Evolutionary conservation across 2,113 vertebrate genomes (phyloP).

Genomic region (Hiodon tergisus): DNA sequence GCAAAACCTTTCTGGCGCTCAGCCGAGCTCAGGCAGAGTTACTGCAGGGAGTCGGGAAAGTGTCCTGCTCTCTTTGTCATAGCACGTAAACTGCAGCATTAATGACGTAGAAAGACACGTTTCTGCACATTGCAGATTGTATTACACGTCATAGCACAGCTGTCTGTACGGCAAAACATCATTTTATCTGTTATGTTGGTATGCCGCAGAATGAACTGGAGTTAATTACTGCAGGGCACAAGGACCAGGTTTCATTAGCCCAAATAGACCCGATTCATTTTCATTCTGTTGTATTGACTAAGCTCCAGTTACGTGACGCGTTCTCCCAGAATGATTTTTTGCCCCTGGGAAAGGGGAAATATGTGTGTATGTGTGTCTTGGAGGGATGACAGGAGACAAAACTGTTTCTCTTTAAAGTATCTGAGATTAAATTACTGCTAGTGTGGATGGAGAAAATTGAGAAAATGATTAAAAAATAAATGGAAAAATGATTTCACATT

Average conservation of each 20-base stretch:
- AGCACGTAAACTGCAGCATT: too few species aligned
- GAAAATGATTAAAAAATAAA: constrained; percentile 57
- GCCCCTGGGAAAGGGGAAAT: background rate
- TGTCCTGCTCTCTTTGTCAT: too few species aligned
- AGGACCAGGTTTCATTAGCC: background rate
- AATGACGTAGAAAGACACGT: too few species aligned
- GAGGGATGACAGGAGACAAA: background rate
- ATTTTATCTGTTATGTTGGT: background rate
- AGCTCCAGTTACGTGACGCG: background rate
- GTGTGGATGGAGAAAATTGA: constrained; percentile 38
- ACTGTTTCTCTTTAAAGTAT: constrained; percentile 44
- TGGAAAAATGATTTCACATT: constrained; percentile 53
- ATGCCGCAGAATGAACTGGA: background rate
- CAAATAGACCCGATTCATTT: background rate
- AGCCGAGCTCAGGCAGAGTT: too few species aligned
- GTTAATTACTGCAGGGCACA: background rate
- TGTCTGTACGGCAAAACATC: background rate
- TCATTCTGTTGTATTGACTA: background rate
- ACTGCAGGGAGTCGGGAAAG: too few species aligned
- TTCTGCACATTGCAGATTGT: background rate
- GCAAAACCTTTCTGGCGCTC: too few species aligned
- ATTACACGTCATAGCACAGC: background rate
- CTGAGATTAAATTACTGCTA: constrained; percentile 50
- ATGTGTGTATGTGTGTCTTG: too few species aligned
- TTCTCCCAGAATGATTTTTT: background rate